Percentiles rank a stretch among this genome's conserved stretches.
These are phyloP conservation scores for Peromyscus melanophrys DNA, from an alignment of 2,797 vertebrate genomes.

Conservation along the genomic window DNA sequence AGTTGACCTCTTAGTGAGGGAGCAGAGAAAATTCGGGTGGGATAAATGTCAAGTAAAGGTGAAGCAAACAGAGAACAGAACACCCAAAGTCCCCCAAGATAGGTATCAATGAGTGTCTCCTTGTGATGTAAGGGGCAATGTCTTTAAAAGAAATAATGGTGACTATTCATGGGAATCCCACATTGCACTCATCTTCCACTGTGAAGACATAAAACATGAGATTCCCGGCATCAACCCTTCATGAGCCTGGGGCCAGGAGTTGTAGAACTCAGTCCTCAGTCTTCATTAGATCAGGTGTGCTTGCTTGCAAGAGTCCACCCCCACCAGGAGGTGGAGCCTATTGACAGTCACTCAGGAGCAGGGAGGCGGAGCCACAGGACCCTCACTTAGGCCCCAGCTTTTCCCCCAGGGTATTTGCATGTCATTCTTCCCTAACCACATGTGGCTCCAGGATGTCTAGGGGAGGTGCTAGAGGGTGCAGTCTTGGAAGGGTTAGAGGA, in stretches of 20 bases:
- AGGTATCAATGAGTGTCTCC: background rate
- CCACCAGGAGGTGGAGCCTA: background rate
- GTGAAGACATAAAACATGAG: background rate
- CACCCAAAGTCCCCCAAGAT: background rate
- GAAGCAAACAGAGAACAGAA: background rate
- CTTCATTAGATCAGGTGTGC: background rate
- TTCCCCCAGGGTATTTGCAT: background rate
- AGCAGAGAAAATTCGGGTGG: background rate
- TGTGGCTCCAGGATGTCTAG: background rate
- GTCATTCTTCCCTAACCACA: background rate
- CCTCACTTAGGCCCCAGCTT: too few relatives aligned
- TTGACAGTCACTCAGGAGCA: too few relatives aligned
- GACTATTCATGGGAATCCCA: background rate
- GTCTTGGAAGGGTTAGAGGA: too few relatives aligned
- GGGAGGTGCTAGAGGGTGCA: background rate
- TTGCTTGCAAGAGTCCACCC: too few relatives aligned
- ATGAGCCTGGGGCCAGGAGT: too few relatives aligned
- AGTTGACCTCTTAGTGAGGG: background rate
- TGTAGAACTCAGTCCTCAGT: background rate
- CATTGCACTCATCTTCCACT: background rate
- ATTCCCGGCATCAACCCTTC: background rate
- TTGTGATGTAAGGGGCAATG: background rate
- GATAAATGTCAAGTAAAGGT: background rate
- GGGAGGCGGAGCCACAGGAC: too few relatives aligned
- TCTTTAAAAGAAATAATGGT: slow-evolving; percentile 20